A percentile compares a stretch with the other conserved stretches of the same genome.
These are phyloP conservation scores for Eidolon helvum DNA, from an alignment of 2,113 vertebrate genomes.

Conservation along the genomic window DNA sequence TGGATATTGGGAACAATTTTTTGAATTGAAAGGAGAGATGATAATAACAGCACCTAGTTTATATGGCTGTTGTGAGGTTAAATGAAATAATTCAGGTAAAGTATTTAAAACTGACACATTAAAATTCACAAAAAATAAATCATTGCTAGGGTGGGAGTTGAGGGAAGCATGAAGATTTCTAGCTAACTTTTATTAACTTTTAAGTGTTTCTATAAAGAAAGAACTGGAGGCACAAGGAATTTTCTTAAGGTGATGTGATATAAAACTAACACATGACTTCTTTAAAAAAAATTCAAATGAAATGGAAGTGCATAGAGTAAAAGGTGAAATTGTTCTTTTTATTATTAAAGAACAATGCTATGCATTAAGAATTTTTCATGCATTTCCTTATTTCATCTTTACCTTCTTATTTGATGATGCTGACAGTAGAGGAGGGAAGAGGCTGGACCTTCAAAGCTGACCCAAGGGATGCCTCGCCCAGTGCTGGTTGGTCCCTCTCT, in stretches of 20 bases:
- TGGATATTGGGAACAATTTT: background rate
- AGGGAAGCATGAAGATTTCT: background rate
- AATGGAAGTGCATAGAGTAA: background rate
- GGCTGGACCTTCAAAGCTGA: background rate
- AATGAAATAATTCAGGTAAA: background rate
- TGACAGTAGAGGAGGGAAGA: too few relatives aligned
- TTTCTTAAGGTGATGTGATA: background rate
- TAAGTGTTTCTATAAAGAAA: background rate
- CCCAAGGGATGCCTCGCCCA: too few relatives aligned
- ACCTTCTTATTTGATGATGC: background rate
- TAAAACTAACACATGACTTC: background rate
- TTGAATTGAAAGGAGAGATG: background rate
- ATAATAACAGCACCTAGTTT: background rate
- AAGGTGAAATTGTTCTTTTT: background rate
- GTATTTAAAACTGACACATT: background rate
- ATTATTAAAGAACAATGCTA: background rate
- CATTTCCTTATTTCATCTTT: background rate
- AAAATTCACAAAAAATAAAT: background rate
- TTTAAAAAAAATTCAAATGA: background rate
- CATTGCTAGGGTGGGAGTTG: background rate
- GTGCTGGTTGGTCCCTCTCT: background rate
- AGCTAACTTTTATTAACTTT: background rate
- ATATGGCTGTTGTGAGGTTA: background rate
- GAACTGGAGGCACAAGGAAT: background rate
- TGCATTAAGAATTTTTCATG: background rate